These are phyloP conservation scores for Pipa parva DNA, from an alignment of 2,113 vertebrate species.

Conservation along the genomic window DNA sequence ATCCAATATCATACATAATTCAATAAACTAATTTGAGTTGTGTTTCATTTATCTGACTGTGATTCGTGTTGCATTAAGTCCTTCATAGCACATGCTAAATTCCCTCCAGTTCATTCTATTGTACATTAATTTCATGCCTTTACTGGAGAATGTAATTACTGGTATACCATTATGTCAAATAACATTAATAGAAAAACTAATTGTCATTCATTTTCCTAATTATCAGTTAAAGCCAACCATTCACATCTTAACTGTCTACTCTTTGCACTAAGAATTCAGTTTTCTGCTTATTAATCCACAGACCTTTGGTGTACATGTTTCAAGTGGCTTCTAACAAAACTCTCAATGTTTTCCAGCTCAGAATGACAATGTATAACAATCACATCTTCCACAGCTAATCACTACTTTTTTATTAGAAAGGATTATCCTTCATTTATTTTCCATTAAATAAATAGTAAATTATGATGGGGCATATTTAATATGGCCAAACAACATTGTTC, in stretches of 20 bases:
- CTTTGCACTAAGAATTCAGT: not conserved
- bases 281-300: not conserved
- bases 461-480: too few relatives aligned
- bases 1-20: slow-evolving; percentile 34
- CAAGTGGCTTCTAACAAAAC: not conserved
- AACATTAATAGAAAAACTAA: slow-evolving; percentile 13
- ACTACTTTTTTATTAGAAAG: too few relatives aligned
- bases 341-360: not conserved
- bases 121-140: slow-evolving; percentile 11
- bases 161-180: slow-evolving; percentile 12
- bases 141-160: slow-evolving; percentile 16
- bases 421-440: too few relatives aligned
- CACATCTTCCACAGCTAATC: too few relatives aligned
- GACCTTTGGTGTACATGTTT: not conserved
- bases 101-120: slow-evolving; percentile 7
- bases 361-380: not conserved
- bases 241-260: not conserved
- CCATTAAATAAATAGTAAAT: too few relatives aligned
- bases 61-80: slow-evolving; percentile 18
- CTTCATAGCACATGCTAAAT: slow-evolving; percentile 22
- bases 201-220: slow-evolving; percentile 23
- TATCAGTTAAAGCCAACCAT: slow-evolving; percentile 5
- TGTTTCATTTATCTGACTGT: slow-evolving; percentile 18
- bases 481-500: too few relatives aligned
- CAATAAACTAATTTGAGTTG: slow-evolving; percentile 36